These are phyloP conservation scores for Alethe diademata DNA, from an alignment of 2,113 vertebrate species.

Conservation along the genomic window DNA sequence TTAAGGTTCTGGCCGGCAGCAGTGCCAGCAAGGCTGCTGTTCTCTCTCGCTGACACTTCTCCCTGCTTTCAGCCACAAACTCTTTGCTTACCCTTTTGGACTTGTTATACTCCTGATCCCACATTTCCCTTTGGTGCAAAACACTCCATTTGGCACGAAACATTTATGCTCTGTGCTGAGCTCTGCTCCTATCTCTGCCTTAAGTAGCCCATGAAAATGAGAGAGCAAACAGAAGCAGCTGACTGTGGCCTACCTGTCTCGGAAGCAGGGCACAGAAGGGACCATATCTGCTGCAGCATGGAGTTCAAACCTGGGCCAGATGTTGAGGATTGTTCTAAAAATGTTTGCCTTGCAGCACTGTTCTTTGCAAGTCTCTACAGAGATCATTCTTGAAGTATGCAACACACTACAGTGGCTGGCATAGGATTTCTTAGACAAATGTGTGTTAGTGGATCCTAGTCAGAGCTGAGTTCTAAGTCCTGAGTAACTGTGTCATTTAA, in stretches of 20 bases:
- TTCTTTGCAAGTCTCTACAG: background rate
- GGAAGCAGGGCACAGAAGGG: background rate
- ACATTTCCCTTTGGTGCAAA: slow-evolving; percentile 63
- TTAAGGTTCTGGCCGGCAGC: slow-evolving; percentile 57
- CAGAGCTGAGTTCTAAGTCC: background rate
- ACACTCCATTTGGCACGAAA: background rate
- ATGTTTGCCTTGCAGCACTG: background rate
- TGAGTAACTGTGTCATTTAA: background rate
- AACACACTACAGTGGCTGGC: background rate
- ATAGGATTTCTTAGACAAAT: background rate
- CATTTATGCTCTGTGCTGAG: slow-evolving; percentile 9
- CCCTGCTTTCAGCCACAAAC: slow-evolving; percentile 28
- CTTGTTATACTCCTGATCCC: slow-evolving; percentile 67
- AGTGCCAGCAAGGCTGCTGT: slow-evolving; percentile 62
- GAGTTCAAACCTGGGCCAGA: background rate
- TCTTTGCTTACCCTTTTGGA: slow-evolving; percentile 63
- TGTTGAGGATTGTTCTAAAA: background rate
- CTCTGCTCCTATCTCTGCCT: slow-evolving; percentile 32
- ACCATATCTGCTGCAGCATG: background rate
- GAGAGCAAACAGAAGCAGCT: slow-evolving; percentile 30
- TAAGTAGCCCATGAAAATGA: slow-evolving; percentile 28
- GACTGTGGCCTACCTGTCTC: background rate
- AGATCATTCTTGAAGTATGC: background rate
- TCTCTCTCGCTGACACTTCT: slow-evolving; percentile 50
- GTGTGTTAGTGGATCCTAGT: background rate